Evolutionary conservation across 2,797 vertebrate species (phyloP), one percentile per base, ranked within the genome.

Genomic region (Setipinna tenuifilis): DNA sequence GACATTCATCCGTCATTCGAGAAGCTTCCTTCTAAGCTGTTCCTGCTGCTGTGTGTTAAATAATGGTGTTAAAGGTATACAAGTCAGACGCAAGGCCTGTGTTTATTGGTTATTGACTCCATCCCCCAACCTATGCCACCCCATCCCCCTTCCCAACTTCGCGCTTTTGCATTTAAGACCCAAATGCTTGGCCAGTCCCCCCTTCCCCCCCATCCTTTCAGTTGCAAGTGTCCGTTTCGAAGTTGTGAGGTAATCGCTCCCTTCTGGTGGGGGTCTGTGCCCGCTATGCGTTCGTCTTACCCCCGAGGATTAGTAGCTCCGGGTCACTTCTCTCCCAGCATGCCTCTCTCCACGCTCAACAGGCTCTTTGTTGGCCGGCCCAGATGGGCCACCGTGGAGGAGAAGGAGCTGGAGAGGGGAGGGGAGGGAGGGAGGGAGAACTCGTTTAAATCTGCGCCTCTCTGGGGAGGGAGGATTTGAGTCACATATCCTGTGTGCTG

Each of bases 1-100:
- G 90, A 93, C 93, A 92, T 94, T 93, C 91, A 90, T 17, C 89
- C 89, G 90, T 93, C 92, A 92, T 91, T 90, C 87, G 89, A 94
- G 92, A 92, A 87, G 89, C 83, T 88, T 87, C 89, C 88, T 86
- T 78, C 75, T 88, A 90, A 91, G 90, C 89, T 87, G 84, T 81
- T 87, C 68, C 61, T n/a, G 87, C 61, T n/a, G 87, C 88, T 91
- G 87, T 25, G 83, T 91, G 81, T 86, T 75, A 75, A 35, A 75
- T 85, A 21, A 90, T 87, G 86, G 90, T 89, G 87, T 91, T 54
- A 54, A 35, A 75, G 68, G 68, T 17, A 75, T 14, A 28, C 0
- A 14, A 35, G 68, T 35, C 68, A 75, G 68, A 75, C 1, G 28
- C 31, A 31, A 19, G 14, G 28, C 28, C 14, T 6, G 31, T 17